phyloP scores from a whole-genome alignment of 2,113 vertebrate species.

The Amphilophus citrinellus region DNA sequence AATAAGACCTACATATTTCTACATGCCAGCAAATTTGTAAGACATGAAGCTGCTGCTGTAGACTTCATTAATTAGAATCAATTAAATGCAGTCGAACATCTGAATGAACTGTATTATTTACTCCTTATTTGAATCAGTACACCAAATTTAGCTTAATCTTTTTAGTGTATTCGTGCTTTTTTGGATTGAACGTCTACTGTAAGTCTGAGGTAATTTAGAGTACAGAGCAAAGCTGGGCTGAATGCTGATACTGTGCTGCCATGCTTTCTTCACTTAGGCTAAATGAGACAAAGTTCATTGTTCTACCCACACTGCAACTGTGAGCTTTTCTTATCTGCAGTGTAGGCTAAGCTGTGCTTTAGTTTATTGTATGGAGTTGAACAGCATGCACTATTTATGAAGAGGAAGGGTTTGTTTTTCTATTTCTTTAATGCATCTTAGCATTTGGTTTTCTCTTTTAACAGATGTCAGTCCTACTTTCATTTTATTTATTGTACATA shows the following conservation, averaged over 20 bases:
- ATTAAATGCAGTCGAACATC: neutral
- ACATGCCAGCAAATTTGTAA: neutral
- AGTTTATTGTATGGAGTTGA: conserved; percentile 57
- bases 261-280: conserved; percentile 21
- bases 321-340: conserved; percentile 31
- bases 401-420: conserved; percentile 23
- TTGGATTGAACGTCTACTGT: conserved; percentile 5
- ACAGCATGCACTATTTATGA: conserved; percentile 35
- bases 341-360: conserved; percentile 57
- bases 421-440: conserved; percentile 30
- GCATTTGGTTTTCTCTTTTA: conserved; percentile 35
- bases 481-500: neutral
- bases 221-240: conserved; percentile 20
- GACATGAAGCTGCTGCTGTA: neutral
- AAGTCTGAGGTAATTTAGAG: conserved; percentile 9
- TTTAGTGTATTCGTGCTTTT: neutral
- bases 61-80: conserved; percentile 18
- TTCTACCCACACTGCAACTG: conserved; percentile 23
- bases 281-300: conserved; percentile 47
- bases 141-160: conserved; percentile 22
- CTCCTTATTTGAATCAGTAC: neutral
- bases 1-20: neutral
- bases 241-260: conserved; percentile 7
- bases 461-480: conserved; percentile 1
- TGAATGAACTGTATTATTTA: neutral